Evolutionary conservation across 2,888 invertebrate species (phyloP), one percentile per base, ranked within the genome.

Genomic region (Callimorpha dominula): DNA sequence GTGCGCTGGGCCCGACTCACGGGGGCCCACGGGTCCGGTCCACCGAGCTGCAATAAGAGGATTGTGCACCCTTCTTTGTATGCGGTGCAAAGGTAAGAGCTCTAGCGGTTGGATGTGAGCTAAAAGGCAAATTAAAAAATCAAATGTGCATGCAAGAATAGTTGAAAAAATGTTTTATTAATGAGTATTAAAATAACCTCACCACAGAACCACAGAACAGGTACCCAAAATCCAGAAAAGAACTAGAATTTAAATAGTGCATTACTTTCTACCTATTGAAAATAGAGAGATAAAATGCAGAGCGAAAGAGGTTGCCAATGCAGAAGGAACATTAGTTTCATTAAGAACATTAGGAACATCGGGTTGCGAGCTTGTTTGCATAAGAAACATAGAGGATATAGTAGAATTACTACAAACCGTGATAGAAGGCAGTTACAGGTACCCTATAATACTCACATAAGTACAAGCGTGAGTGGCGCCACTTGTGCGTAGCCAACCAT

Each of bases 41-140:
- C 94, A 95, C 86, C 94, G 93, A 92, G 83, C 93, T 95, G 95
- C 95, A 94, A 93, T 95, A 95, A 95, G 94, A 94, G 94, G 95
- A 94, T 95, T 94, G 89, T 91, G 91, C 92, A 92, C 94, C 94
- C 95, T 94, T 90, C 90, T 84, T 82, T 79, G 72, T 63, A 78
- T 62, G 64, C 77, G 88, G 89, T 52, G n/a, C 80, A 85, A 87
- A 81, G 75, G 84, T 50, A 71, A 67, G 73, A 65, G 75, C 62
- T 31, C 62, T 31, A 77, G 71, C 72, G 77, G 63, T 49, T 62
- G 20, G 63, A 1, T 54, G 65, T 60, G 54, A 64, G 46, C 31
- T 8, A 52, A 1, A 66, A 31, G 40, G 1, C 14, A 71, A 70
- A 76, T 46, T 54, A 54, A 73, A 70, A 79, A 70, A 20, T 31